Percentiles rank a stretch among this genome's conserved stretches.
Evolutionary conservation across 2,113 vertebrate genomes (phyloP).

Genomic region (Perca fluviatilis): DNA sequence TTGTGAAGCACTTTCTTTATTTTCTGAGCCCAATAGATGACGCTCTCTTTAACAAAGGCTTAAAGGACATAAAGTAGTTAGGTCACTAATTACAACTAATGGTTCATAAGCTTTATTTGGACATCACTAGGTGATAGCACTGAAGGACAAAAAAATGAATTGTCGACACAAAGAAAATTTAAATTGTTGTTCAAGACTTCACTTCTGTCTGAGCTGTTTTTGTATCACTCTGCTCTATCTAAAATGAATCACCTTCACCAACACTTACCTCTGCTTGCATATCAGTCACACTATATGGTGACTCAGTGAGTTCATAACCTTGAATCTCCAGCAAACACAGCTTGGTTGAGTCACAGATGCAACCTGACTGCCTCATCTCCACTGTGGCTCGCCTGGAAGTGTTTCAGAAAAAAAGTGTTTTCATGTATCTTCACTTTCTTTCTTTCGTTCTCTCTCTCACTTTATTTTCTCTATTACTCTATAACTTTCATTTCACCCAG

Average conservation of each 20-base stretch:
- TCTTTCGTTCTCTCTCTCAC: neutral
- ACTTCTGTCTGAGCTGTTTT: neutral
- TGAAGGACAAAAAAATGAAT: neutral
- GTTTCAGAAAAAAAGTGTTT: neutral
- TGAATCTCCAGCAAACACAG: neutral
- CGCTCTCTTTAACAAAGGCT: too few relatives aligned
- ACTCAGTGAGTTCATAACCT: conserved; percentile 42
- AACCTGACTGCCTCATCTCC: neutral
- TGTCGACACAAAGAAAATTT: neutral
- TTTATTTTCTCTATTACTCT: neutral
- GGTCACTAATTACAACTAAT: too few relatives aligned
- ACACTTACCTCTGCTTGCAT: neutral
- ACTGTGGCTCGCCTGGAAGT: conserved; percentile 3
- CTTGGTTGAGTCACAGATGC: conserved; percentile 26
- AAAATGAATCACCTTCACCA: conserved; percentile 11
- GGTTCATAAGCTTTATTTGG: too few relatives aligned
- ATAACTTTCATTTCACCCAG: neutral
- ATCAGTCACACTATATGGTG: conserved; percentile 24
- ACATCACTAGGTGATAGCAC: too few relatives aligned
- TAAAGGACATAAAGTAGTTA: too few relatives aligned
- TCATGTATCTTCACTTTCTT: neutral
- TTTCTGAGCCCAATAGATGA: too few relatives aligned
- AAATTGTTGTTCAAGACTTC: neutral
- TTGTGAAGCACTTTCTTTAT: too few relatives aligned
- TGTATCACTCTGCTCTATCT: conserved; percentile 3